Conservation (phyloP, 2,888 invertebrate genomes). For the Lysandra coridon region DNA sequence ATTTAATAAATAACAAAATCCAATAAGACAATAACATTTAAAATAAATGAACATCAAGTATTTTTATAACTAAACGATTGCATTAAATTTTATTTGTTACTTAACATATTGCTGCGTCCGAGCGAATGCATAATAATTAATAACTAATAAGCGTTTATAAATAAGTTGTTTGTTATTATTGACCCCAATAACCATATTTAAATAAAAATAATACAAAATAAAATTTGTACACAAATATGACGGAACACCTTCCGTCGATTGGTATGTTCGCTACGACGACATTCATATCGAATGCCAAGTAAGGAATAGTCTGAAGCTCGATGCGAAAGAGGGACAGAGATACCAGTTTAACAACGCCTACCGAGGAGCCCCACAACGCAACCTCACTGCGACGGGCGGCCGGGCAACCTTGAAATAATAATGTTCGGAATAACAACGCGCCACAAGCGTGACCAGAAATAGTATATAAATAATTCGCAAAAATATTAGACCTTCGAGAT, state of each 20-base stretch:
- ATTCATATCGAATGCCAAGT: conserved; percentile 71
- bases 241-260: conserved; percentile 61
- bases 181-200: conserved; percentile 1
- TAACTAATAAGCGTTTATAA: conserved; percentile 7
- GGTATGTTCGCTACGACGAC: conserved; percentile 56
- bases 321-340: conserved; percentile 75
- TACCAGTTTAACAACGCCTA: conserved; percentile 74
- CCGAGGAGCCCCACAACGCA: conserved; percentile 79
- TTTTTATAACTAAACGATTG: neutral
- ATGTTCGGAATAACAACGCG: conserved; percentile 80
- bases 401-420: conserved; percentile 81
- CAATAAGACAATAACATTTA: neutral
- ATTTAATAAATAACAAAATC: neutral
- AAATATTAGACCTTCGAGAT: conserved; percentile 51
- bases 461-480: conserved; percentile 72
- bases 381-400: conserved; percentile 75
- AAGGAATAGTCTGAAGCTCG: conserved; percentile 68
- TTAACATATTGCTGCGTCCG: neutral
- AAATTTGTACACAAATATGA: conserved; percentile 52
- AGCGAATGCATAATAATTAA: neutral
- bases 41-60: neutral
- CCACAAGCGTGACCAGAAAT: conserved; percentile 79
- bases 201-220: conserved; percentile 43
- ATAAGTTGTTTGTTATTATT: conserved; percentile 6
- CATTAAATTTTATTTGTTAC: neutral